Evolutionary conservation across 2,888 invertebrate species (phyloP).

Genomic region (Seira sanloemensis): DNA sequence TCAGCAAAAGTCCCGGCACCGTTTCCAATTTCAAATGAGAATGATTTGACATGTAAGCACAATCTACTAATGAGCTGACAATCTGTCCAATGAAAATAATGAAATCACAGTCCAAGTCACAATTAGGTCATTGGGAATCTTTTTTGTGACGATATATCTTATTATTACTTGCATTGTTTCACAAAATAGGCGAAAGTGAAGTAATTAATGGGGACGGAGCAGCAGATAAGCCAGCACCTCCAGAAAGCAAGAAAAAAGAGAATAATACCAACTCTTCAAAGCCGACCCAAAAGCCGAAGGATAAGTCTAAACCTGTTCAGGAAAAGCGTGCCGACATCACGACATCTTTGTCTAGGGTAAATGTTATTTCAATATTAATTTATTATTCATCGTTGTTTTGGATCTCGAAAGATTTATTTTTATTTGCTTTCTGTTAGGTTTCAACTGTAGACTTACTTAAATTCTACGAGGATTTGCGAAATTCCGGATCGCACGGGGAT

Average conservation of each 20-base stretch:
- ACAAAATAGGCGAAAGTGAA: constrained; percentile 5
- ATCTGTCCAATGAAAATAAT: no score
- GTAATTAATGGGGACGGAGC: constrained; percentile 3
- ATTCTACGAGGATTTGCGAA: constrained; percentile 70
- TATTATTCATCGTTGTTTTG: constrained; percentile 1
- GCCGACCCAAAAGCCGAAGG: constrained; percentile 9
- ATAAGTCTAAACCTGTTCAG: constrained; percentile 29
- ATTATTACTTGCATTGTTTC: no score
- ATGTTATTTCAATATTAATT: neutral
- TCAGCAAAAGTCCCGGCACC: constrained; percentile 55
- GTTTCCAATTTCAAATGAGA: constrained; percentile 51
- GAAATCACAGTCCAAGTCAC: no score
- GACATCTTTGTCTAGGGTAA: constrained; percentile 56
- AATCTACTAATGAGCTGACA: no score
- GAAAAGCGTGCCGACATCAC: constrained; percentile 65
- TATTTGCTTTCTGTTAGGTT: constrained; percentile 52
- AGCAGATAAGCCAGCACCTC: constrained; percentile 41
- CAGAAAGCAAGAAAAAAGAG: no score
- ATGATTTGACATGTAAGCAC: constrained; percentile 34
- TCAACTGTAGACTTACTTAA: constrained; percentile 59
- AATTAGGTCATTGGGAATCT: neutral
- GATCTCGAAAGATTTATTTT: neutral
- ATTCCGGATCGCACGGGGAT: constrained; percentile 68
- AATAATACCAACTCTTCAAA: constrained; percentile 42
- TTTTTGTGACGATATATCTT: neutral